Conservation (phyloP, 2,888 invertebrate species). For the Caenorhabditis zanzibari region DNA sequence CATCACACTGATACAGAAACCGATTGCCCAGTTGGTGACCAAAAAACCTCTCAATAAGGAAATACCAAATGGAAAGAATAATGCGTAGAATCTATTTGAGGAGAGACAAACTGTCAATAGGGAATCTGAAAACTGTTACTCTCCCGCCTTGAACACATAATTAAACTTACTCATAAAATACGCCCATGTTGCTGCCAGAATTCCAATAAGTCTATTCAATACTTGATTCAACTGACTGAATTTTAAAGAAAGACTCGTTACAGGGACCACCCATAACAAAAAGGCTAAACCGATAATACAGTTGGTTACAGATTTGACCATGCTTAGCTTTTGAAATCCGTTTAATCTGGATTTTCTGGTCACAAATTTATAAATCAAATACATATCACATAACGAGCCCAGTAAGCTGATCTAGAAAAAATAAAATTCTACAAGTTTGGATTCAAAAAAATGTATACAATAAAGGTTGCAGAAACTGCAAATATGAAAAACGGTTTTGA, state of each 20-base stretch:
- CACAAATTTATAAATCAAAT: conserved; percentile 18
- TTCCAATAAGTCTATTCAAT: conserved; percentile 14
- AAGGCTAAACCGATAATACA: conserved; percentile 29
- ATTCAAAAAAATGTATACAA: not conserved
- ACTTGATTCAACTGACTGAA: conserved; percentile 10
- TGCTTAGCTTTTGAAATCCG: conserved; percentile 47
- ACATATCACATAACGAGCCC: conserved; percentile 19
- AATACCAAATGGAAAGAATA: conserved; percentile 41
- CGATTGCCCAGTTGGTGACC: conserved; percentile 12
- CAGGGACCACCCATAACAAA: conserved; percentile 51
- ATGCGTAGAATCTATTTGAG: conserved; percentile 32
- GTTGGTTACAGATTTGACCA: conserved; percentile 35
- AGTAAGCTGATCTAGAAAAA: conserved; percentile 29
- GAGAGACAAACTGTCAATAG: conserved; percentile 26
- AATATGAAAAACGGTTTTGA: conserved; percentile 12
- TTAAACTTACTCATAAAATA: conserved; percentile 32
- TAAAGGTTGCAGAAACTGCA: not conserved
- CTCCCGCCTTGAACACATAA: not conserved
- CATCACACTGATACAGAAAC: not conserved
- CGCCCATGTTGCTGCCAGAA: conserved; percentile 27
- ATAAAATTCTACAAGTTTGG: not conserved
- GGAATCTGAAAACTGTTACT: conserved; percentile 13
- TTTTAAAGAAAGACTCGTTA: conserved; percentile 22
- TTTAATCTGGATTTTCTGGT: not conserved
- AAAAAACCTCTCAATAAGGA: not conserved